Evolutionary conservation across 2,888 invertebrate genomes (phyloP), one percentile per base, ranked within the genome.

Genomic region (Imbricaverruca yamaguchii): DNA sequence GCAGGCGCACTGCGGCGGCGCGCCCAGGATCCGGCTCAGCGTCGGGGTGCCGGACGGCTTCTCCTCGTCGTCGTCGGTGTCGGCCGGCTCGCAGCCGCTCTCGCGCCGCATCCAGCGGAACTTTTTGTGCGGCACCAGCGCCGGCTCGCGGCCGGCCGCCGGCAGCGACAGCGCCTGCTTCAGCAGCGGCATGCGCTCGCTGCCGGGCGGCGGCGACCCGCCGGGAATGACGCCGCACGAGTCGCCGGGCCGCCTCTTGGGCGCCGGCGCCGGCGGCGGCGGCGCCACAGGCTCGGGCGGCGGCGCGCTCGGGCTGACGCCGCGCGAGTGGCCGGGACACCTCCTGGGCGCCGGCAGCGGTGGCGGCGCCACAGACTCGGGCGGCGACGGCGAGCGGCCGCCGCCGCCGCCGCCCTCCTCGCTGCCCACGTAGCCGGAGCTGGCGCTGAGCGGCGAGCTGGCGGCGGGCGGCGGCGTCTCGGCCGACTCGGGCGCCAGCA

Each of bases 121-220:
- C 88, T 96, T 96, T 88, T 96, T 96, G 90, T 96, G 96, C 83
- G 96, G 96, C 87, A 96, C 95, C 89, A 96, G 96, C 95, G 88
- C 95, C 96, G 87, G 96, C 95, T 95, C 96, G 96, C 4, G 94
- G 93, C 86, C 94, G 93, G 81, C 95, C 94, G 86, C 95, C 95
- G 88, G 95, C 94, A 63, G 82, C 83, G n/a, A 83, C 39, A 97
- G 90, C 4, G 96, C 96, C 81, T 96, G 91, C 87, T 96, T 96
- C 85, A 97, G 89, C 84, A 96, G 96, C 9, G 96, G 96, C 96
- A 96, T 96, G 86, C 92, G 92, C 82, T 91, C 88, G 84, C 93
- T 84, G 69, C 84, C 82, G 65, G 85, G 55, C 39, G 69, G 69
- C 0, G 69, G 69, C 39, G 69, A 69, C 39, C 18, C 39, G 25